Evolutionary conservation across 2,888 invertebrate genomes (phyloP).

Genomic region (Taphrorychus bicolor): DNA sequence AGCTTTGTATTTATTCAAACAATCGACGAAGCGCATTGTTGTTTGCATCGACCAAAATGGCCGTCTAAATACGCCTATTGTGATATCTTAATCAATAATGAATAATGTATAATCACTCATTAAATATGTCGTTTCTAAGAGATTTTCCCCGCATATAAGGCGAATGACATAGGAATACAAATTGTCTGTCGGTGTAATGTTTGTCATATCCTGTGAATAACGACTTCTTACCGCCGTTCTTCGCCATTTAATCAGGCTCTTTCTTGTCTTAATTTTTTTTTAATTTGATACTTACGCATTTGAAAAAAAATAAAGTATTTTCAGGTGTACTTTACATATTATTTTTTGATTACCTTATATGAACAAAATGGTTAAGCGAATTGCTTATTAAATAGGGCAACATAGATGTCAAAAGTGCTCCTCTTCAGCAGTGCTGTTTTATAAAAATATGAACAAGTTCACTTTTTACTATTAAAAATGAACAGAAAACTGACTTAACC

Average conservation of each 20-base stretch:
- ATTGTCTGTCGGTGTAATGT: slow-evolving; percentile 18
- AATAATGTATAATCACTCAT: slow-evolving; percentile 12
- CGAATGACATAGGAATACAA: slow-evolving; percentile 23
- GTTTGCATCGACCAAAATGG: not conserved
- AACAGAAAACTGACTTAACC: too few relatives aligned
- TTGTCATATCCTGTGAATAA: slow-evolving; percentile 33
- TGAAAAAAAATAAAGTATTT: too few relatives aligned
- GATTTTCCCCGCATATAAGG: slow-evolving; percentile 17
- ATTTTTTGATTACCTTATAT: too few relatives aligned
- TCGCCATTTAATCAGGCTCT: not conserved
- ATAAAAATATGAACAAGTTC: too few relatives aligned
- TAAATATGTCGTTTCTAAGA: slow-evolving; percentile 17
- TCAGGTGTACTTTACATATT: too few relatives aligned
- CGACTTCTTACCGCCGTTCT: slow-evolving; percentile 1
- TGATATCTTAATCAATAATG: slow-evolving; percentile 16
- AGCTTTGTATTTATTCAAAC: not conserved
- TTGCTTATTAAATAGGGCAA: too few relatives aligned
- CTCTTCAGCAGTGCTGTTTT: too few relatives aligned
- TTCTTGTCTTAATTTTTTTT: not conserved
- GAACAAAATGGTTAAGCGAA: too few relatives aligned
- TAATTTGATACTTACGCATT: too few relatives aligned
- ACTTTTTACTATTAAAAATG: too few relatives aligned
- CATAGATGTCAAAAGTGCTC: too few relatives aligned
- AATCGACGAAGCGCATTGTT: not conserved
- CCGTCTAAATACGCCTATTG: not conserved